Evolutionary conservation across 1,140 invertebrate species (phyloP), one percentile per base, ranked within the genome.

Genomic region (Saxidomus purpurata): DNA sequence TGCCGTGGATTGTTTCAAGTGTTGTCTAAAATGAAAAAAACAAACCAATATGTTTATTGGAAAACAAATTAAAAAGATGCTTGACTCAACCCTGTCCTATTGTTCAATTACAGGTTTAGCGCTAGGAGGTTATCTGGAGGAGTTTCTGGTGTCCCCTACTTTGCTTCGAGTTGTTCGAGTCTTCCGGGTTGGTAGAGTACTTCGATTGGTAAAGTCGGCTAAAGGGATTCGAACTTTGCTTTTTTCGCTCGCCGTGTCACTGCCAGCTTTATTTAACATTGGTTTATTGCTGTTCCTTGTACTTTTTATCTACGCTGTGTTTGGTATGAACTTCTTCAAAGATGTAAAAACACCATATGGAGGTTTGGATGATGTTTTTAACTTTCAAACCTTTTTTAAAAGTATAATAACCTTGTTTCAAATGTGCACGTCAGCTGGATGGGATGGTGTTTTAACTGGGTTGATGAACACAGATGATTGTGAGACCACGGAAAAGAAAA

Each of bases 281-380:
- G 99, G 99, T 95, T 97, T 99, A 93, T 97, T 99, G 93, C 97
- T 99, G 91, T 99, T 99, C 96, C 97, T 99, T 92, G 98, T 99
- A 92, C 99, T 99, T 98, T 99, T 99, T 96, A 99, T 99, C 96
- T 99, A 99, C 96, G 98, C 99, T 93, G 99, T 99, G 94, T 99
- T 99, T 96, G 99, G 99, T 89, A 99, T 99, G 99, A 99, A 98
- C 69, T 99, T 99, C 97, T 99, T 99, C 96, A 99, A 99, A 98
- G 98, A 99, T 96, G 98, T 99, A 82, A 99, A 99, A 98, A 99
- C 47, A 43, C 85, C 99, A 98, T 96, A 97, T 98, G 94, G 98
- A 93, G 99, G 98, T 69, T 97, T 99, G 87, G 99, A 99, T 95
- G 98, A 99, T 95, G 98, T 99, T 77, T 99, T 99, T 96, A 99